Percentiles rank a stretch among this genome's conserved stretches.
Conservation (phyloP, 2,113 vertebrate species). For the Corythornis vintsioides region DNA sequence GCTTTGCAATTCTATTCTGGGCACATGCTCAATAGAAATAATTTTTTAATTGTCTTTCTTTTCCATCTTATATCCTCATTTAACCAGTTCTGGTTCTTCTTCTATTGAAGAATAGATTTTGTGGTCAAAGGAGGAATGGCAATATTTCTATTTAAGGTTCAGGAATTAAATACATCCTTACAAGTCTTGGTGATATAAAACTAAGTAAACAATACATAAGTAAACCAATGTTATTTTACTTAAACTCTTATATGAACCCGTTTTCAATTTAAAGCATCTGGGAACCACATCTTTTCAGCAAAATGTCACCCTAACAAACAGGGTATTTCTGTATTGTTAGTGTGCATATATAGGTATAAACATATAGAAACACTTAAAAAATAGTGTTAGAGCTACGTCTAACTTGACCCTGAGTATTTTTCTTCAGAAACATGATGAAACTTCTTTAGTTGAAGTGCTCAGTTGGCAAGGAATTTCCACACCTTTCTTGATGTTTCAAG, state of each 20-base stretch:
- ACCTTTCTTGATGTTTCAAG: neutral
- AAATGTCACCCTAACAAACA: neutral
- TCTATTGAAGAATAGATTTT: neutral
- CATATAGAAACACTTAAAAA: neutral
- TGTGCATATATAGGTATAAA: neutral
- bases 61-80: neutral
- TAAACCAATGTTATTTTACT: neutral
- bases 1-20: neutral
- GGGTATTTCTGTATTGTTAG: neutral
- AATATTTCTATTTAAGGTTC: neutral
- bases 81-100: neutral
- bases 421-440: neutral
- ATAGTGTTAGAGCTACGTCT: neutral
- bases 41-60: neutral
- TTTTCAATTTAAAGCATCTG: neutral
- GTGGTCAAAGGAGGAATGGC: neutral
- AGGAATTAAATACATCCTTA: neutral
- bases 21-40: neutral
- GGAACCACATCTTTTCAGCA: neutral
- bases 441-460: neutral
- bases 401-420: neutral
- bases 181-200: neutral
- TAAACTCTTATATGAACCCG: neutral
- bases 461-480: neutral
- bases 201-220: neutral